A percentile compares a stretch with the other conserved stretches of the same genome.
These are phyloP conservation scores for Misgurnus anguillicaudatus DNA, from an alignment of 2,113 vertebrate genomes.

Conservation along the genomic window DNA sequence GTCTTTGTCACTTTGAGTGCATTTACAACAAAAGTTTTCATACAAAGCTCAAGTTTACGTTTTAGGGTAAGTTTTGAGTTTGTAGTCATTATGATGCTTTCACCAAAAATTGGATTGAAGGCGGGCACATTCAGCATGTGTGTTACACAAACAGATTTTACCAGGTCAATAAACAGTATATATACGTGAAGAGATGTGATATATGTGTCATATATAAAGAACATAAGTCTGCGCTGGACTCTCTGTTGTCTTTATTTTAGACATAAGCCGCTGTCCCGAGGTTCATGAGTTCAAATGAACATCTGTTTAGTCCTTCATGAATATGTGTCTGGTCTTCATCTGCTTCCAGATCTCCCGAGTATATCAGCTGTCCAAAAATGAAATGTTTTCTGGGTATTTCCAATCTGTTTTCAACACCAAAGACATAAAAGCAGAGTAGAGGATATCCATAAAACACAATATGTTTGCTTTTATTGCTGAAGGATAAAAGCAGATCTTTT, in stretches of 20 bases:
- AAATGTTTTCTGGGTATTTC: background rate
- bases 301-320: background rate
- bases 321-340: background rate
- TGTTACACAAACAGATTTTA: too few species aligned
- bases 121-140: too few species aligned
- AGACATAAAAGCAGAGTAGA: background rate
- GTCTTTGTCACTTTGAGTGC: too few species aligned
- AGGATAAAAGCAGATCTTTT: background rate
- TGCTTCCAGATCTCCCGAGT: background rate
- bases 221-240: conserved; percentile 50
- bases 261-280: background rate
- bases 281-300: background rate
- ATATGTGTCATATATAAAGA: background rate
- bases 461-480: background rate
- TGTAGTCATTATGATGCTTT: too few species aligned
- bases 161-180: too few species aligned
- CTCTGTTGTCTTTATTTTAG: background rate
- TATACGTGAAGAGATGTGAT: conserved; percentile 29
- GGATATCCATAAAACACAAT: background rate
- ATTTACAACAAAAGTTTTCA: too few species aligned
- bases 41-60: too few species aligned
- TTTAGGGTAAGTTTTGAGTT: too few species aligned
- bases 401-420: background rate
- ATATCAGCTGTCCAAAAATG: background rate
- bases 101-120: too few species aligned